phyloP scores from a whole-genome alignment of 1,140 invertebrate species.

The Ostrea denselamellosa region DNA sequence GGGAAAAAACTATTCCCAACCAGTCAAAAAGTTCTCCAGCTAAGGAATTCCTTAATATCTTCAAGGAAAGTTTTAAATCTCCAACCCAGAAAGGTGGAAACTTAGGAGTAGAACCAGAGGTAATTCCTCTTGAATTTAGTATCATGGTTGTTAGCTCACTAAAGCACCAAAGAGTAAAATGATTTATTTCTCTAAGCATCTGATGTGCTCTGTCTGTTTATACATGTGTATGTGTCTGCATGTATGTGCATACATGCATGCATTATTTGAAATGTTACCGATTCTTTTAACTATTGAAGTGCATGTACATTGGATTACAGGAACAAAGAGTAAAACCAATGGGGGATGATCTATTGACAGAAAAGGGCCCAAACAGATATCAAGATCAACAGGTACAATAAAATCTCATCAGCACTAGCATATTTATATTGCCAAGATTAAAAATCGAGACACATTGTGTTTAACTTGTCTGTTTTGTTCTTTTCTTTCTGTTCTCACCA shows the following conservation, averaged over 20 bases:
- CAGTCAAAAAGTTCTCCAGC: conserved; percentile 1
- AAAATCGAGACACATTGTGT: too few relatives aligned
- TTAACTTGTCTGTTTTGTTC: too few relatives aligned
- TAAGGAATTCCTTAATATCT: conserved; percentile 27
- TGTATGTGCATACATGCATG: neutral
- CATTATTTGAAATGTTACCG: neutral
- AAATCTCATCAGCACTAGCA: too few relatives aligned
- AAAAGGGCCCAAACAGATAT: conserved; percentile 51
- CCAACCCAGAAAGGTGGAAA: conserved; percentile 5
- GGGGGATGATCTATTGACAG: conserved; percentile 54
- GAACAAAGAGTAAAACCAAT: conserved; percentile 53
- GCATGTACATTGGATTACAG: neutral
- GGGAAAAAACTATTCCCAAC: neutral
- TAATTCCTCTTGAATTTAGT: neutral
- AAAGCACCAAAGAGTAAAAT: too few relatives aligned
- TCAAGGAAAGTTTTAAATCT: conserved; percentile 8
- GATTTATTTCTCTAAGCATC: neutral
- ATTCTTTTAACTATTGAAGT: neutral
- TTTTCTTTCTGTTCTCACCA: too few relatives aligned
- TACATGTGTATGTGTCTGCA: too few relatives aligned
- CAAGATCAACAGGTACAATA: conserved; percentile 22
- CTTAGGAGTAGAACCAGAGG: neutral
- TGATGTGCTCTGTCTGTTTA: neutral
- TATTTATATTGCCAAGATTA: too few relatives aligned
- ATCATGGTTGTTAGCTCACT: too few relatives aligned